Base-by-base conservation (phyloP, 2,888 invertebrate genomes). In the Odontocolon sp. region DNA sequence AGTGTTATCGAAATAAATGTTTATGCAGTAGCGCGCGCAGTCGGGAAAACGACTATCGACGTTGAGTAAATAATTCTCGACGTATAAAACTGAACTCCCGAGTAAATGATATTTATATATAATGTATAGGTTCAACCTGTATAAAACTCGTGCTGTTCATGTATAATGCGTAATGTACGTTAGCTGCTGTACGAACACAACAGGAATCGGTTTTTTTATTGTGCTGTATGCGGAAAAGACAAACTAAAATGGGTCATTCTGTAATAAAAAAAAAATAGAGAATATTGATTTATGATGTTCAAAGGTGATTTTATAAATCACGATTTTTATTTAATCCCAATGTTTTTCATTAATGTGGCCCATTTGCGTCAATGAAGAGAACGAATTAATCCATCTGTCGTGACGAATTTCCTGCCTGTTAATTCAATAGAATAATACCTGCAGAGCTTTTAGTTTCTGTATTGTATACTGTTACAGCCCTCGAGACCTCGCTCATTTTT, bases 1-100 rank as follows among this genome's bases (percentile, higher is more conserved):
- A 77, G 77, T 72, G 57, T 77, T 77, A 69, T 68, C 72, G 63
- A 72, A 77, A 72, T 72, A 77, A 68, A 77, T 77, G 68, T 72
- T 77, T 77, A 77, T 77, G 77, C 63, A 77, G 63, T 64, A 59
- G 68, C 45, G 69, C 33, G 50, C 42, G 42, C 50, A 64, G 57
- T 63, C 45, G 36, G 33, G 50, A 77, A 57, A 72, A 56, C 28
- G 63, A 59, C 64, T 36, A 68, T 59, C 57, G 61, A 16, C 33
- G 26, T 42, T 59, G 42, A 50, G 50, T 50, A 72, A 72, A 72
- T 61, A 59, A 57, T 42, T 45, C 63, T 33, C 52, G 47, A 33
- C 57, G 21, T 52, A 45, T 64, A 64, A 61, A 47, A 21, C 54
- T 50, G 26, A 28, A 70, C 42, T 59, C 23, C 21, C 33, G 31